These are phyloP conservation scores for Fundulus diaphanus DNA, from an alignment of 2,797 vertebrate genomes.

Conservation along the genomic window DNA sequence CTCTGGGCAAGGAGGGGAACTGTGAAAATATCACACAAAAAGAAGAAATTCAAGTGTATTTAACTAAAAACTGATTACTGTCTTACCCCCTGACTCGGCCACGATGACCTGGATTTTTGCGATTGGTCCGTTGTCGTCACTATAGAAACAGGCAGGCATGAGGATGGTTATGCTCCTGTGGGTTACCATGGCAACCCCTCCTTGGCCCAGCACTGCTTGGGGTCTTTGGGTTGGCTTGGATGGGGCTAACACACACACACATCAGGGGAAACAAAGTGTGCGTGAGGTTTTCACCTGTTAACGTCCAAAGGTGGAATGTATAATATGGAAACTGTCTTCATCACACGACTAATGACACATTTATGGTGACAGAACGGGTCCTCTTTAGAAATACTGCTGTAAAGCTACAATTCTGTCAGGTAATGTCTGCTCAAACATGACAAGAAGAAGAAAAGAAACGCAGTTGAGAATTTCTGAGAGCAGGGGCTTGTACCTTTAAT, in stretches of 20 bases:
- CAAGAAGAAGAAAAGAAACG: slow-evolving; percentile 22
- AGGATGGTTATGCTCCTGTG: slow-evolving; percentile 90
- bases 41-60: slow-evolving; percentile 30
- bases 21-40: slow-evolving; percentile 26
- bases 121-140: slow-evolving; percentile 94
- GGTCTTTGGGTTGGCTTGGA: slow-evolving; percentile 88
- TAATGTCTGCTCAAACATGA: slow-evolving; percentile 33
- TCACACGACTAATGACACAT: slow-evolving; percentile 9
- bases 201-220: slow-evolving; percentile 81
- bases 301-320: slow-evolving; percentile 2
- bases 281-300: slow-evolving; percentile 20
- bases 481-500: slow-evolving; percentile 83
- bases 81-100: slow-evolving; percentile 91
- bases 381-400: slow-evolving; percentile 1
- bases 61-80: slow-evolving; percentile 47
- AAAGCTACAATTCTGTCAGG: slow-evolving; percentile 17
- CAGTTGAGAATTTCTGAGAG: slow-evolving; percentile 7
- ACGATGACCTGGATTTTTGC: slow-evolving; percentile 94
- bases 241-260: slow-evolving; percentile 82
- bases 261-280: slow-evolving; percentile 12
- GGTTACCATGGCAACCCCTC: slow-evolving; percentile 87
- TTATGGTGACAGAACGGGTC: slow-evolving; percentile 21
- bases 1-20: slow-evolving; percentile 22
- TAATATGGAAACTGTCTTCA: slow-evolving; percentile 23
- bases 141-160: slow-evolving; percentile 96